Evolutionary conservation across 2,888 invertebrate species (phyloP).

Genomic region (Deroplatys truncata): DNA sequence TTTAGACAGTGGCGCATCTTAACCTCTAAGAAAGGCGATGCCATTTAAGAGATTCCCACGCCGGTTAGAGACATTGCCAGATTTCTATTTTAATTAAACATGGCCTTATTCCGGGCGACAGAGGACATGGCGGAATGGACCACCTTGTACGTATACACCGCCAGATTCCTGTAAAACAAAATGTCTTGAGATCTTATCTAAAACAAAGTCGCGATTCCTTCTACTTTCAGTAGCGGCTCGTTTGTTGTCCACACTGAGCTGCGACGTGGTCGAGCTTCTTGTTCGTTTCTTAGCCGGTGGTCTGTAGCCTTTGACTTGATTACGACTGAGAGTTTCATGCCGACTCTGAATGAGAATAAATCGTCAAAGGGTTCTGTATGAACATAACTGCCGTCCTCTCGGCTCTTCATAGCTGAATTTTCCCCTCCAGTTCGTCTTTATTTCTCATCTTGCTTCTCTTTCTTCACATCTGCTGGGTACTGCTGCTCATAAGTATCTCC

Average conservation of each 20-base stretch:
- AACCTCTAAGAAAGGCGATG: not conserved
- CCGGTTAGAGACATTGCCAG: not conserved
- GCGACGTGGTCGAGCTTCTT: not conserved
- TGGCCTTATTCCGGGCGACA: not conserved
- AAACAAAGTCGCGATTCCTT: not conserved
- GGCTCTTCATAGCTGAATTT: too few species aligned
- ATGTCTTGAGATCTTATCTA: not conserved
- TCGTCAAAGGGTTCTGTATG: not conserved
- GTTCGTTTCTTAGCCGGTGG: not conserved
- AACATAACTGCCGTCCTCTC: too few species aligned
- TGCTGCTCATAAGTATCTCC: too few species aligned
- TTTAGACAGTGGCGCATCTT: not conserved
- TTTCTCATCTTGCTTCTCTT: too few species aligned
- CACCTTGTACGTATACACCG: not conserved
- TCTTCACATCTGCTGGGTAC: too few species aligned
- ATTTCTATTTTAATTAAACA: not conserved
- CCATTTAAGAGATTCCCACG: not conserved
- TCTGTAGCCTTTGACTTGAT: not conserved
- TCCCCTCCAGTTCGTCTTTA: too few species aligned
- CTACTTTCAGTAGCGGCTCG: not conserved
- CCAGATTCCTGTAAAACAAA: not conserved
- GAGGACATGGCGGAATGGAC: not conserved
- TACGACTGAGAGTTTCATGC: not conserved
- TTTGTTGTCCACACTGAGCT: not conserved
- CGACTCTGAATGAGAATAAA: not conserved